Base-by-base conservation (phyloP, 2,888 invertebrate genomes). In the Agrenia bidenticulata region DNA sequence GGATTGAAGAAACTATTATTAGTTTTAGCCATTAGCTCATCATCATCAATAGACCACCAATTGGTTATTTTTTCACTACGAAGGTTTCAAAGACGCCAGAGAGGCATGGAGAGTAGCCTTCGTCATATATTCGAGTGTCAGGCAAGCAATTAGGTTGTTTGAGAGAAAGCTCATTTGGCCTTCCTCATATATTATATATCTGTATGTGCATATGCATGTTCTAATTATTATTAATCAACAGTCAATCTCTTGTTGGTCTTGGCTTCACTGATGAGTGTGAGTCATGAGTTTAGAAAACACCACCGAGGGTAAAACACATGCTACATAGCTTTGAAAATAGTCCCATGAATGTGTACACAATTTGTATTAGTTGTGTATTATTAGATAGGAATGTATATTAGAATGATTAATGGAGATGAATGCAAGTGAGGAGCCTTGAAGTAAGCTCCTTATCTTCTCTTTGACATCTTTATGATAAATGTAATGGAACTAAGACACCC, bases 161-260 rank as follows among this genome's bases (percentile, higher is more conserved):
- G n/a, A n/a, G n/a, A n/a, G n/a, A n/a, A n/a, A 11, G 39, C 39
- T 11, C 39, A 15, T 39, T 39, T 39, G 39, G 39, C 39, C 15
- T 39, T 7, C 39, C 39, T 39, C 39, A 39, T 39, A 39, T 39
- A 39, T 49, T 49, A 9, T n/a, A n/a, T n/a, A n/a, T n/a, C n/a
- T n/a, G n/a, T n/a, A n/a, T n/a, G 45, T 45, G 17, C 45, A 9
- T 17, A 11, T 23, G 42, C 49, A 4, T 17, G 45, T 45, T 45
- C 58, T 24, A 58, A 58, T 58, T 58, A 57, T 55, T 21, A 57
- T 58, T 58, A 58, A 58, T 58, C 58, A 58, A 45, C 58, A 58
- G 26, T 17, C 45, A 54, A 15, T 26, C 32, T 54, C 45, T 58
- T 58, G 49, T 58, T 58, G 42, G 27, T 58, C 13, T 58, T 58